Percentiles rank a stretch among this genome's conserved stretches.
Evolutionary conservation across 2,888 invertebrate genomes (phyloP).

Genomic region (Cerastis leucographa): DNA sequence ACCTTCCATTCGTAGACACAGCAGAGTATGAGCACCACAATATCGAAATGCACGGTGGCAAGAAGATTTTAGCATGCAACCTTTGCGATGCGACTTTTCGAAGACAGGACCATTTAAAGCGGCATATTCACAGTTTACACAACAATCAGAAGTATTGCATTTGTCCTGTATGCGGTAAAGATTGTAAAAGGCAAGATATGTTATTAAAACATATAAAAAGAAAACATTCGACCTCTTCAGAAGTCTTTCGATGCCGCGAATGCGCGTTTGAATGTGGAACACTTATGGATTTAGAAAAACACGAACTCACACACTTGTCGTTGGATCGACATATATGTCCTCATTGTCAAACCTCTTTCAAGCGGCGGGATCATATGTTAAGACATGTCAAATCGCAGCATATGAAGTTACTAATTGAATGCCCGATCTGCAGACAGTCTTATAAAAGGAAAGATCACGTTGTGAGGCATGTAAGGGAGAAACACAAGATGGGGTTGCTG

Average conservation of each 20-base stretch:
- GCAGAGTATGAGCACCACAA: slow-evolving; percentile 75
- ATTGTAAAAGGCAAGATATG: slow-evolving; percentile 72
- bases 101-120: slow-evolving; percentile 77
- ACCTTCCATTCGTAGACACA: slow-evolving; percentile 69
- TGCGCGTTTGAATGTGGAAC: slow-evolving; percentile 70
- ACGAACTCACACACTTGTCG: slow-evolving; percentile 70
- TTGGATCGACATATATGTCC: slow-evolving; percentile 73
- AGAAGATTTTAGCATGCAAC: slow-evolving; percentile 68
- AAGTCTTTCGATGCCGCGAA: slow-evolving; percentile 72
- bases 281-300: slow-evolving; percentile 68
- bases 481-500: slow-evolving; percentile 75
- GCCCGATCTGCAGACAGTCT: slow-evolving; percentile 75
- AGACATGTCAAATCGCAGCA: slow-evolving; percentile 79
- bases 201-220: slow-evolving; percentile 74
- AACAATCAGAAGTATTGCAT: slow-evolving; percentile 57
- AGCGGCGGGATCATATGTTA: slow-evolving; percentile 80
- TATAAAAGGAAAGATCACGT: slow-evolving; percentile 82
- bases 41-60: slow-evolving; percentile 70
- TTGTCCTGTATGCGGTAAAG: slow-evolving; percentile 76
- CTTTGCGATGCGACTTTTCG: slow-evolving; percentile 74
- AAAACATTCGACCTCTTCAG: slow-evolving; percentile 66
- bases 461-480: slow-evolving; percentile 77
- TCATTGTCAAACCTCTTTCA: slow-evolving; percentile 75
- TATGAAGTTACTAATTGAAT: slow-evolving; percentile 71
- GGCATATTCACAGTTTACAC: slow-evolving; percentile 77